These are phyloP conservation scores for Helogale parvula DNA, from an alignment of 2,113 vertebrate species.

Conservation along the genomic window DNA sequence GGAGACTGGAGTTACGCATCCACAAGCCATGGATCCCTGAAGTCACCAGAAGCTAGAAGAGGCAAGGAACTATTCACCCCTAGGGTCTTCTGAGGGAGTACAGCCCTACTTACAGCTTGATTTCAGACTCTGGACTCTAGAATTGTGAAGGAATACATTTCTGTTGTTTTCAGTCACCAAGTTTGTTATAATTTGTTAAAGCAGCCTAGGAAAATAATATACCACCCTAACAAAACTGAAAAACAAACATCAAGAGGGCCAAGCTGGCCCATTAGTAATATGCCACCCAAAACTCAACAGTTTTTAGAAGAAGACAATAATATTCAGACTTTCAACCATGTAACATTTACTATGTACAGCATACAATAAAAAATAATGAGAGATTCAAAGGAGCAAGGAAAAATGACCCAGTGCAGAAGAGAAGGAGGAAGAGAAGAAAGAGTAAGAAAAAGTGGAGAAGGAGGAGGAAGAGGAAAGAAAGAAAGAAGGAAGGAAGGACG, in stretches of 20 bases:
- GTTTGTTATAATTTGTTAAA: background rate
- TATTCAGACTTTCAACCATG: background rate
- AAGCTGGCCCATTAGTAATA: background rate
- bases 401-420: background rate
- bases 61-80: background rate
- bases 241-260: background rate
- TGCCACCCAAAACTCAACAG: background rate
- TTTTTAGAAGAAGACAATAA: background rate
- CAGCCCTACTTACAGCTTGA: background rate
- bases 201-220: background rate
- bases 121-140: background rate
- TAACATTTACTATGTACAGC: background rate
- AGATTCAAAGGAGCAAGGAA: background rate
- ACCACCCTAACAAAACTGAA: background rate
- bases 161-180: background rate
- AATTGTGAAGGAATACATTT: background rate
- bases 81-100: background rate
- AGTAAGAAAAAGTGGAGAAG: no score
- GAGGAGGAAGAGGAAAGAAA: rapidly evolving
- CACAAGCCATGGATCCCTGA: background rate
- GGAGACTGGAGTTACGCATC: background rate
- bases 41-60: background rate
- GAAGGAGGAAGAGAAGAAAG: no score
- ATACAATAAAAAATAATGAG: background rate
- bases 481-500: background rate